Base-by-base conservation (phyloP, 2,888 invertebrate species). In the Pocota personata region DNA sequence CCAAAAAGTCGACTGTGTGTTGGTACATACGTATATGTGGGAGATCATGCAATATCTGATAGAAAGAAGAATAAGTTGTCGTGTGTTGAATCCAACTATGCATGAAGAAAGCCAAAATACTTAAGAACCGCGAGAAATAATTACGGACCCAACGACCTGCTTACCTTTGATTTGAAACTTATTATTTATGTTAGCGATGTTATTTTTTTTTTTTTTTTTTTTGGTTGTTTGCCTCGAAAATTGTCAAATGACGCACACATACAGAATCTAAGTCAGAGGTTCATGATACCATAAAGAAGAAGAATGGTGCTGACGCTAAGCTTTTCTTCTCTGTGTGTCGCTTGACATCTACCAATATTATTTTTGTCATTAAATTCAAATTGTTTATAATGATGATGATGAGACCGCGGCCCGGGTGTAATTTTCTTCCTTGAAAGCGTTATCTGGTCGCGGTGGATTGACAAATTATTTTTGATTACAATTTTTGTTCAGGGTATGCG, bases 341-440 rank as follows among this genome's bases (percentile, higher is more conserved):
- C 60, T 48, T 64, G 58, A 66, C 77, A 67, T 52, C n/a, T 64
- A 58, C 64, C 84, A 71, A 86, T 86, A 82, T 72, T 86, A 76
- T 86, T 86, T 77, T 86, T 77, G 86, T 86, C 86, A 86, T 86
- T 86, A 86, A 72, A 82, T 72, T 82, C 40, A 86, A 86, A 86
- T 86, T 86, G 86, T 67, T 72, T 82, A 57, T 86, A 86, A 86
- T 86, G 86, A 86, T 82, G 86, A 86, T 86, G 76, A 82, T 19
- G 66, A 27, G 52, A 46, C 57, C 71, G 27, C 32, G 64, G 27
- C 43, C 30, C 55, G 30, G 48, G 46, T 58, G 62, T 62, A 62
- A 69, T 79, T 75, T 79, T 71, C 37, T 66, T 67, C 69, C 67
- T 71, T 60, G 21, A 10, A 32, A 35, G 27, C 37, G 48, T 40